Base-by-base conservation (phyloP, 1,140 invertebrate species). In the Sarcophaga bullata region DNA sequence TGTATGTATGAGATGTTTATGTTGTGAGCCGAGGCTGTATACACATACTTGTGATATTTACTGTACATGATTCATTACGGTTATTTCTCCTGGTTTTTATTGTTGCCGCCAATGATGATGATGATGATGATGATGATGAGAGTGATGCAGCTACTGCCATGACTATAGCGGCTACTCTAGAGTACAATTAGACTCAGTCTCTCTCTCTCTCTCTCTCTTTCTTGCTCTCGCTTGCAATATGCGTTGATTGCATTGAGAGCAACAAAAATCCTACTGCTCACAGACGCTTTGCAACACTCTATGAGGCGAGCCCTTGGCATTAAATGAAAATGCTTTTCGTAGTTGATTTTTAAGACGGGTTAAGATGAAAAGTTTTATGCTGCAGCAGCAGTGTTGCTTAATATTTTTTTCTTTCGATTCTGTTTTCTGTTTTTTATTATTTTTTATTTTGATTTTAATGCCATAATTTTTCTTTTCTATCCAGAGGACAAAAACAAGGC, bases 401-500 rank as follows among this genome's bases (percentile, higher is more conserved):
- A 25, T 52, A 52, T 52, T n/a, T n/a, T n/a, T n/a, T n/a, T n/a
- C n/a, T n/a, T n/a, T n/a, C n/a, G n/a, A 15, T 73, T 7, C 7
- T 7, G 68, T 73, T 73, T 73, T 6, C 11, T 50, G 49, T 50
- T 37, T 7, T 73, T 73, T 7, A 8, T 73, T 6, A 8, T 37
- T n/a, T 19, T 7, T 73, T 73, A 37, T 73, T 73, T 8, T 76
- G 37, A 3, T 76, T 81, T 17, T 62, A 81, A 62, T 46, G 68
- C 54, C 47, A 62, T 72, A 81, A 72, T 81, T 81, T 62, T 2
- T 81, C 80, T 46, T 72, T 52, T 52, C 17, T 52, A 10, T 81
- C n/a, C 19, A 62, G n/a, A 37, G 25, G 25, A 37, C 25, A 37
- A n/a, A 15, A 58, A 58, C 11, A 58, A 58, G 15, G 6, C 25